These are phyloP conservation scores for Rhingia rostrata DNA, from an alignment of 2,888 invertebrate genomes.

Conservation along the genomic window DNA sequence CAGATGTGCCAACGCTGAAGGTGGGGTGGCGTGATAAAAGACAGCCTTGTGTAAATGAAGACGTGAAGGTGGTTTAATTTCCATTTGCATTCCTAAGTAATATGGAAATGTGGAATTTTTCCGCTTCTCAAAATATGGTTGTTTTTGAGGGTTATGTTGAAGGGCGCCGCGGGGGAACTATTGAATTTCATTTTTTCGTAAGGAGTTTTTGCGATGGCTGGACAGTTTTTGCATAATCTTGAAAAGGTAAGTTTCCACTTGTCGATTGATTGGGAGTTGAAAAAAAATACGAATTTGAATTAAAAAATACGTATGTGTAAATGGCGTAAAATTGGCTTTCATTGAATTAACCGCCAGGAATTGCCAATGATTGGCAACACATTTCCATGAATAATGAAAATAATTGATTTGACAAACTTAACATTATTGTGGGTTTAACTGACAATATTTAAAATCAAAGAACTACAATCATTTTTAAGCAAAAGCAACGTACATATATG, in stretches of 20 bases:
- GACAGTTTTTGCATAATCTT: conserved; percentile 64
- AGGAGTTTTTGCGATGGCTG: conserved; percentile 28
- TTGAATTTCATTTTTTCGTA: conserved; percentile 34
- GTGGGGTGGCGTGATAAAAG: conserved; percentile 35
- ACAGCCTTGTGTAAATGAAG: conserved; percentile 57
- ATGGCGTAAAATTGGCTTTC: no score
- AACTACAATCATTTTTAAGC: no score
- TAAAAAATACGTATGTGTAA: no score
- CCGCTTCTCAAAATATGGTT: conserved; percentile 62
- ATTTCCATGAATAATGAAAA: no score
- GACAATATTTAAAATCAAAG: no score
- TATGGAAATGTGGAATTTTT: conserved; percentile 72
- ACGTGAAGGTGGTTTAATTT: conserved; percentile 72
- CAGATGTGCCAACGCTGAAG: conserved; percentile 56
- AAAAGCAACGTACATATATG: no score
- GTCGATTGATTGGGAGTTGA: no score
- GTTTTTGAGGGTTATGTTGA: conserved; percentile 17
- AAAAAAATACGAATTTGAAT: no score
- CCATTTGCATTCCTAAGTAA: conserved; percentile 74
- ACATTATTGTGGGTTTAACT: no score
- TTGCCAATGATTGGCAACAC: no score
- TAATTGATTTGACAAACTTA: no score
- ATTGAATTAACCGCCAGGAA: no score
- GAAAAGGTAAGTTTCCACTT: not conserved
- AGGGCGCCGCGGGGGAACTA: conserved; percentile 8